Evolutionary conservation across 1,140 invertebrate species (phyloP).

Genomic region (Eubasilissa regina): DNA sequence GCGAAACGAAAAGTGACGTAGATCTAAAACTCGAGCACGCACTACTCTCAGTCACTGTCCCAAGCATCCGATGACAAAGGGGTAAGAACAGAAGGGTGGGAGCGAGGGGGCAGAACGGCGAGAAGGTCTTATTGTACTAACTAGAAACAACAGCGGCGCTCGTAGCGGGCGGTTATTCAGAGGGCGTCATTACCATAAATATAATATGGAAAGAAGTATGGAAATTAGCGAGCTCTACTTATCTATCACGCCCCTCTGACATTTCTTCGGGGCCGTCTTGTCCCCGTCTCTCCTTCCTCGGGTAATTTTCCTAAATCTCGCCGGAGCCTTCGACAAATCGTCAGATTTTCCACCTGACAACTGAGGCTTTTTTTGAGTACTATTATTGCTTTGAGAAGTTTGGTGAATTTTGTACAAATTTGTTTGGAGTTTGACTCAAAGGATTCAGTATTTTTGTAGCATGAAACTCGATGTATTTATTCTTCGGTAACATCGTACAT

Average conservation of each 20-base stretch:
- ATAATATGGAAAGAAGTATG: conserved; percentile 56
- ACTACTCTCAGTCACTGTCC: conserved; percentile 35
- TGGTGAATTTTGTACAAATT: neutral
- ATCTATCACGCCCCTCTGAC: conserved; percentile 47
- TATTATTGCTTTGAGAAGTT: too few relatives aligned
- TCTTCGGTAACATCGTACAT: too few relatives aligned
- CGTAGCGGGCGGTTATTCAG: conserved; percentile 23
- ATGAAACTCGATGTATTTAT: too few relatives aligned
- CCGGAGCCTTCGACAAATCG: conserved; percentile 12
- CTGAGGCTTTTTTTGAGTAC: neutral
- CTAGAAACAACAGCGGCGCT: conserved; percentile 52
- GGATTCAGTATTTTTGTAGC: neutral
- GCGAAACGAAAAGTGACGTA: too few relatives aligned
- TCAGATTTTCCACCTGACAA: conserved; percentile 5
- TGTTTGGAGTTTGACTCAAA: neutral
- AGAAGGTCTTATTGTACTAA: conserved; percentile 50
- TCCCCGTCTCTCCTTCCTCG: conserved; percentile 9
- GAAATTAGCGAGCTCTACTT: conserved; percentile 49
- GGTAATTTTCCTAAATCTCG: conserved; percentile 18
- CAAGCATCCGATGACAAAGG: conserved; percentile 35
- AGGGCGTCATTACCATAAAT: conserved; percentile 49
- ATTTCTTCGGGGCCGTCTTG: conserved; percentile 46
- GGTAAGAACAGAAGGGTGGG: conserved; percentile 32
- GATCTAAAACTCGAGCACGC: neutral
- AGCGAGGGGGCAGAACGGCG: conserved; percentile 23